These are phyloP conservation scores for Alfaro cultratus DNA, from an alignment of 2,797 vertebrate genomes.

Conservation along the genomic window DNA sequence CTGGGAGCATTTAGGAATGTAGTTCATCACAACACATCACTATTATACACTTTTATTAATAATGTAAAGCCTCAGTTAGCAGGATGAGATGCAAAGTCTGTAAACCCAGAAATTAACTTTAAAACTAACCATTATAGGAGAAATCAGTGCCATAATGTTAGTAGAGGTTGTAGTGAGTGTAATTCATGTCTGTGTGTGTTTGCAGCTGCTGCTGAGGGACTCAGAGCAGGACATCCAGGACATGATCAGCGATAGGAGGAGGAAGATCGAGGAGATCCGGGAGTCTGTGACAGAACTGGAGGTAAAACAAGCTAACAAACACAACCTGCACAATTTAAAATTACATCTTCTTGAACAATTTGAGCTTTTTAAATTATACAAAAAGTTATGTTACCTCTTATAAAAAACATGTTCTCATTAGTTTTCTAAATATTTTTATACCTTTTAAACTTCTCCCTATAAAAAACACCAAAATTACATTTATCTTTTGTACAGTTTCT, in stretches of 20 bases:
- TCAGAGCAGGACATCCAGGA: constrained; percentile 66
- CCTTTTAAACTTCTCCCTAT: not conserved
- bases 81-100: not conserved
- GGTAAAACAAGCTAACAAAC: constrained; percentile 39
- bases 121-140: not conserved
- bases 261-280: constrained; percentile 75
- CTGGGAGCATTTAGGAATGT: no score
- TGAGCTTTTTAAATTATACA: not conserved
- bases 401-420: not conserved
- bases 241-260: constrained; percentile 68
- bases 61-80: not conserved
- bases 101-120: not conserved
- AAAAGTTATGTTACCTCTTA: not conserved
- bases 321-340: not conserved
- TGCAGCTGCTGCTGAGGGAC: constrained; percentile 57
- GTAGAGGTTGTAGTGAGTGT: not conserved
- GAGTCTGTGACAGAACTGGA: constrained; percentile 59
- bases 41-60: not conserved
- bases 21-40: not conserved
- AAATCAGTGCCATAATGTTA: not conserved
- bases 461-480: not conserved
- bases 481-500: not conserved
- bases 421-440: not conserved
- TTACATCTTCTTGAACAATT: not conserved
- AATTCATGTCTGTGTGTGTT: constrained; percentile 1